Evolutionary conservation across 2,888 invertebrate genomes (phyloP).

Genomic region (Encarsia formosa): DNA sequence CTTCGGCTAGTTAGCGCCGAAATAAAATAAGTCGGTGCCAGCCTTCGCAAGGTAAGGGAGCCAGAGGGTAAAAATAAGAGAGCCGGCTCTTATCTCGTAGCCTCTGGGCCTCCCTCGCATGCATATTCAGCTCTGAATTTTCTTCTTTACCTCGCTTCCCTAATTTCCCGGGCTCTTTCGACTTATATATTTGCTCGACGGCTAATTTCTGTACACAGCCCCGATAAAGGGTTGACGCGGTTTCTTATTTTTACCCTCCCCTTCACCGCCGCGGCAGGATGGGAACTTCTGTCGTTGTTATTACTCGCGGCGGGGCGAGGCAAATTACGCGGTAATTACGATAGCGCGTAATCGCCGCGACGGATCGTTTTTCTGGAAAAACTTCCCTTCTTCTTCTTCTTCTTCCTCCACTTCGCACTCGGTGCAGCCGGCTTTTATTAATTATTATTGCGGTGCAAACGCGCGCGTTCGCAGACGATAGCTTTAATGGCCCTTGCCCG

Average conservation of each 20-base stretch:
- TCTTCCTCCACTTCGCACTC: not conserved
- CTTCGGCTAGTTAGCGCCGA: constrained; percentile 45
- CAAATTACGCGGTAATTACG: constrained; percentile 23
- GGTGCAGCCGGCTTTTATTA: constrained; percentile 10
- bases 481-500: constrained; percentile 1
- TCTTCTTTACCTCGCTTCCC: constrained; percentile 23
- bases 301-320: constrained; percentile 2
- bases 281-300: constrained; percentile 2
- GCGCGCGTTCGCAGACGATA: not conserved
- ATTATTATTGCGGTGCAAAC: constrained; percentile 1
- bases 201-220: constrained; percentile 15
- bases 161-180: constrained; percentile 29
- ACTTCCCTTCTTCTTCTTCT: not conserved
- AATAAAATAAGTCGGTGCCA: constrained; percentile 47
- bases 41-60: constrained; percentile 44
- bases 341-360: constrained; percentile 11
- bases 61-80: constrained; percentile 48
- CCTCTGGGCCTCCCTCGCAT: constrained; percentile 39
- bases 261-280: not conserved
- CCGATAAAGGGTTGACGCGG: constrained; percentile 3
- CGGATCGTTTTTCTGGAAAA: constrained; percentile 9
- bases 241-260: not conserved
- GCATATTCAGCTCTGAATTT: constrained; percentile 44
- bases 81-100: constrained; percentile 49
- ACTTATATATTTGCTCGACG: constrained; percentile 31